Conservation (phyloP, 2,113 vertebrate species). For the Oreochromis spilurus region DNA sequence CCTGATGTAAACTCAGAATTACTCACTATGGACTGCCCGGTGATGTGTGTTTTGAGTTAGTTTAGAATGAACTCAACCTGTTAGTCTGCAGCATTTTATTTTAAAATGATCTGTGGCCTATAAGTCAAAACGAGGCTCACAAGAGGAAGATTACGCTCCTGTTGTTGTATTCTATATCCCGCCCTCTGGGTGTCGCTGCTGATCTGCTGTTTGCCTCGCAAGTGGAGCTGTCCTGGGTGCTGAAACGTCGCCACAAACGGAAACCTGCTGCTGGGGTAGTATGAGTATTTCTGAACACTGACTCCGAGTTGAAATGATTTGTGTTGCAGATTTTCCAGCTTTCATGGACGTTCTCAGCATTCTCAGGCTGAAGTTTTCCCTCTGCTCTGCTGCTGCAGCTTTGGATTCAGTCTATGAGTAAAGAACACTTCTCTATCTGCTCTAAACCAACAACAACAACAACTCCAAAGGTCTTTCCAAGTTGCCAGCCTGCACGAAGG, state of each 20-base stretch:
- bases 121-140: neutral
- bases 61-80: neutral
- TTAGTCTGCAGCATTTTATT: neutral
- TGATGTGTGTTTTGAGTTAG: neutral
- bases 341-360: neutral
- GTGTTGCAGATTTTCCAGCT: neutral
- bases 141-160: neutral
- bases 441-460: neutral
- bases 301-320: neutral
- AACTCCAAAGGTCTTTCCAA: neutral
- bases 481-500: neutral
- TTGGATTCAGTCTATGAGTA: neutral
- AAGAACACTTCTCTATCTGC: neutral
- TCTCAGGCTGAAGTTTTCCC: neutral
- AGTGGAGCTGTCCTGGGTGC: slow-evolving; percentile 44
- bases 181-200: slow-evolving; percentile 35
- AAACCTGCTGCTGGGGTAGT: neutral
- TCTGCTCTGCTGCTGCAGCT: neutral
- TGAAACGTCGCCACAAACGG: slow-evolving; percentile 5
- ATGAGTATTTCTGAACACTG: neutral
- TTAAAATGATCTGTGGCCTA: neutral
- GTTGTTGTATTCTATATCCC: neutral
- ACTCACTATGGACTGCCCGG: neutral
- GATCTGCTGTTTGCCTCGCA: neutral
- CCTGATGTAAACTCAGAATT: neutral